Evolutionary conservation across 1,140 invertebrate genomes (phyloP), one percentile per base, ranked within the genome.

Genomic region (Ctenoplectra terminalis): DNA sequence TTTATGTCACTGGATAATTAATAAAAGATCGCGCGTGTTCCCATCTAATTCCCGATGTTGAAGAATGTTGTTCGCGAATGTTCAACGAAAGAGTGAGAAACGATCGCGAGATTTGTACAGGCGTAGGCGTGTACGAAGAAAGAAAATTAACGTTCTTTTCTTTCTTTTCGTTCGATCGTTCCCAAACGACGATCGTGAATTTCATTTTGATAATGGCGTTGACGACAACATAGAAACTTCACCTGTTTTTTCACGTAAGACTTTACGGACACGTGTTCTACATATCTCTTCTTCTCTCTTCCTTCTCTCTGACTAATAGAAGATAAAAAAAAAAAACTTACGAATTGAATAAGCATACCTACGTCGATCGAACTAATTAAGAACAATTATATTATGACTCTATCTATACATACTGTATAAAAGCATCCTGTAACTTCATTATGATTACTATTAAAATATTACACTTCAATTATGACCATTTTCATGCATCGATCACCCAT

Each of bases 351-450:
- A 90, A 90, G 86, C 85, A 87, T 91, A 92, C 86, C 90, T 90
- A 91, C 85, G 86, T 88, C 86, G 88, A 78, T 88, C 85, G 81
- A 91, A 70, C 76, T 90, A 92, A 81, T 90, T 92, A 92, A 91
- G 84, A 86, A 89, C 81, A 89, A 90, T 87, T 89, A 90, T 90
- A 91, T 90, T 92, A 90, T 82, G 88, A 89, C 89, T 92, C 90
- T 93, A 92, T 90, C 89, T 93, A 94, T 93, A 94, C 90, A 93
- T 94, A 93, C 81, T 93, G 93, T 94, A 93, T 92, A 93, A 93
- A 93, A 90, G 82, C 92, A 92, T 92, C 89, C 86, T 91, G 92
- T 93, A 92, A 91, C 90, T 93, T 93, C 90, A 93, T 92, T 91
- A 91, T 90, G 83, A 93, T 91, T 90, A 91, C 83, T 90, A 91